Conservation (phyloP, 1,140 invertebrate genomes). For the Cepaea nemoralis region DNA sequence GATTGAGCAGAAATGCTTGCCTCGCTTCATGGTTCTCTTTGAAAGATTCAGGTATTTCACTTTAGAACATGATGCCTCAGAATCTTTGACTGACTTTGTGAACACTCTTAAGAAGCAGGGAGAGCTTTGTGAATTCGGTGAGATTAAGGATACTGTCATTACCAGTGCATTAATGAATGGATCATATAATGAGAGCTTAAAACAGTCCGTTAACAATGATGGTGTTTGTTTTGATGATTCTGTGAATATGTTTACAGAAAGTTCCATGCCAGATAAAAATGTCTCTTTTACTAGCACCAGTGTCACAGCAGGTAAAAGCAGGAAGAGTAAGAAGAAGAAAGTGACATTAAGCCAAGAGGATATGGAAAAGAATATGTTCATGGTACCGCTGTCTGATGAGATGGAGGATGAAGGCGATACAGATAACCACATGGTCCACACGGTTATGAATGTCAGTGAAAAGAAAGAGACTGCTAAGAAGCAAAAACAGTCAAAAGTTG, state of each 20-base stretch:
- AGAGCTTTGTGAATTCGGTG: constrained; percentile 22
- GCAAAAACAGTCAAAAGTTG: background rate
- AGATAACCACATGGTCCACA: constrained; percentile 6
- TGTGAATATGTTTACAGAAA: background rate
- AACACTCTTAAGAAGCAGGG: constrained; percentile 8
- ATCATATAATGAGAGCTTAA: constrained; percentile 13
- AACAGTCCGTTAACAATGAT: background rate
- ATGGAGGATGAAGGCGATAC: constrained; percentile 21
- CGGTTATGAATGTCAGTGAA: background rate
- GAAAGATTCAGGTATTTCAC: constrained; percentile 29
- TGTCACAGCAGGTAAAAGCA: background rate
- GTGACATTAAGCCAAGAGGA: background rate
- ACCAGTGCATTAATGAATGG: constrained; percentile 26
- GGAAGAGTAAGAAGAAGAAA: background rate
- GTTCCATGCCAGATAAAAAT: background rate
- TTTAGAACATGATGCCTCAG: constrained; percentile 7
- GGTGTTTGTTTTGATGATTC: constrained; percentile 25
- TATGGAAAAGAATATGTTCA: constrained; percentile 22
- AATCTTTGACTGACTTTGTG: constrained; percentile 17
- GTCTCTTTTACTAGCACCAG: background rate
- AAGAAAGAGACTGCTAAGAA: background rate
- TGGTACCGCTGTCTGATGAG: constrained; percentile 4
- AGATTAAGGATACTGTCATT: constrained; percentile 20
- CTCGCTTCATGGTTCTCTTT: constrained; percentile 28
- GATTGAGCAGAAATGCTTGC: constrained; percentile 20